Conservation (phyloP, 2,113 vertebrate genomes). For the Pollimyrus isidori region DNA sequence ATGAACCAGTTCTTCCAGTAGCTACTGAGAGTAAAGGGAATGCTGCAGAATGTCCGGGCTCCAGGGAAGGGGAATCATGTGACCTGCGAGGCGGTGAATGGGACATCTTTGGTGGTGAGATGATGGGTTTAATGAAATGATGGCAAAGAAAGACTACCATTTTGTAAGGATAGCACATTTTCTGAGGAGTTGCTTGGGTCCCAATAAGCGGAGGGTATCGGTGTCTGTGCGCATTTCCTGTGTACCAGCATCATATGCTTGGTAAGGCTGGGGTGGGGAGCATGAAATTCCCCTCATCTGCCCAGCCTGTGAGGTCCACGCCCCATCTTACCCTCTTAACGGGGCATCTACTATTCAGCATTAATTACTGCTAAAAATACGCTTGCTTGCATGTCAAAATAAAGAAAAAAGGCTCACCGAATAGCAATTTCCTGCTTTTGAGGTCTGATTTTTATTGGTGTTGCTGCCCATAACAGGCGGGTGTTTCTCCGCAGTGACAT, state of each 20-base stretch:
- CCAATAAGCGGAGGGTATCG: background rate
- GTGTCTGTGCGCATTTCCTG: background rate
- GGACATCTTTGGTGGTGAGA: background rate
- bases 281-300: background rate
- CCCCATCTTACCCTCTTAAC: background rate
- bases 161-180: background rate
- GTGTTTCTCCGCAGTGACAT: background rate
- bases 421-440: background rate
- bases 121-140: background rate
- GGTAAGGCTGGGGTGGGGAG: background rate
- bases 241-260: background rate
- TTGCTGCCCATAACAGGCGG: background rate
- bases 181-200: background rate
- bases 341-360: background rate
- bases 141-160: background rate
- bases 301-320: background rate
- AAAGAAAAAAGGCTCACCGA: background rate
- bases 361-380: background rate
- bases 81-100: background rate
- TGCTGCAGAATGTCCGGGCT: background rate
- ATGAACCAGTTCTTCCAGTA: background rate
- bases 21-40: background rate
- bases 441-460: background rate
- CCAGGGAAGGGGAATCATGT: background rate
- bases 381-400: background rate